These are phyloP conservation scores for Cryptotermes secundus DNA, from an alignment of 1,140 invertebrate species.

Conservation along the genomic window DNA sequence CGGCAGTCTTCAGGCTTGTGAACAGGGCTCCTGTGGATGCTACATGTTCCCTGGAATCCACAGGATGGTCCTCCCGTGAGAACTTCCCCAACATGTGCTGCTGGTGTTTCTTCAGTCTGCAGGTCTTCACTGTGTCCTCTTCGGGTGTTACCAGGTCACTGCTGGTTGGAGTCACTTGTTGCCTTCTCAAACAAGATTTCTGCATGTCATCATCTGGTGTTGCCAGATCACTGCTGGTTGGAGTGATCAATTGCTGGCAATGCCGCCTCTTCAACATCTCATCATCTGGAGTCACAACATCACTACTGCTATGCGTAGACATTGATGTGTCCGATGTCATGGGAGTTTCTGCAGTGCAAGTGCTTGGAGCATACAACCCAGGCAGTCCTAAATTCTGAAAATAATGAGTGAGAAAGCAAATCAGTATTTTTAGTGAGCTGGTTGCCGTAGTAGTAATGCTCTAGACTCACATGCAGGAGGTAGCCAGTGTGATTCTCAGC, in stretches of 20 bases:
- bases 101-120: neutral
- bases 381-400: neutral
- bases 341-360: neutral
- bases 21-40: neutral
- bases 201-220: neutral
- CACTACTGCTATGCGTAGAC: slow-evolving; percentile 24
- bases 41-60: neutral
- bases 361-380: neutral
- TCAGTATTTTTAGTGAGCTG: too few relatives aligned
- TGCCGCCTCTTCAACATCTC: slow-evolving; percentile 41
- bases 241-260: neutral
- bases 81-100: neutral
- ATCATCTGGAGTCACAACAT: slow-evolving; percentile 42
- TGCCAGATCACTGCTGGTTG: neutral
- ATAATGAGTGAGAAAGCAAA: neutral
- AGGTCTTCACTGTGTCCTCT: slow-evolving; percentile 43
- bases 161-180: slow-evolving; percentile 23
- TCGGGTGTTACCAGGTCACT: slow-evolving; percentile 25
- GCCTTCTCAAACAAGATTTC: neutral
- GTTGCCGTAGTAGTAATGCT: too few relatives aligned
- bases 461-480: too few relatives aligned
- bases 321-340: slow-evolving; percentile 25
- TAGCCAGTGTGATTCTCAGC: too few relatives aligned
- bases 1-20: neutral
- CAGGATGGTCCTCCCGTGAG: neutral